Evolutionary conservation across 2,888 invertebrate genomes (phyloP), one percentile per base, ranked within the genome.

Genomic region (Drosophila lacicola): DNA sequence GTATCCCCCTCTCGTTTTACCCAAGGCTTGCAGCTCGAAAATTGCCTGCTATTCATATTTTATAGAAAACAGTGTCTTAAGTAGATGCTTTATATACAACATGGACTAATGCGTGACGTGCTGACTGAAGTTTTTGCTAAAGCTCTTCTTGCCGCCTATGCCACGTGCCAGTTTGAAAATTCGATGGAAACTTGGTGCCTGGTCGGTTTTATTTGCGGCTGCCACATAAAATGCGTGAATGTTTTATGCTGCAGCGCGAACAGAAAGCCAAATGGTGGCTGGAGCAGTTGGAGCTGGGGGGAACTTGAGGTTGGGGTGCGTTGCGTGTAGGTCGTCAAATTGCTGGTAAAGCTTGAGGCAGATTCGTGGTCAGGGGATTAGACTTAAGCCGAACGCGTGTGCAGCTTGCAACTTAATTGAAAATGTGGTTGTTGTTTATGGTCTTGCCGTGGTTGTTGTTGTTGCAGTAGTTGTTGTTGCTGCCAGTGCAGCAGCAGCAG

Each of bases 401-500:
- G 66, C 77, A 66, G 61, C 54, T 44, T 67, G 76, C 70, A 80
- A 74, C 65, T 72, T 81, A 79, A 84, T 79, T 83, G 79, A 83
- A 86, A 86, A 70, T 73, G 67, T 64, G 68, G 61, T 65, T 63
- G 63, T 65, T 39, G 46, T 19, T 64, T 9, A 19, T 14, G 34
- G 13, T 5, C 21, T 13, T 39, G 47, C 53, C 19, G 33, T n/a
- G 11, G 19, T 14, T 8, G 36, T 13, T 8, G 6, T 25, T 9
- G 17, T 21, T 36, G 34, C 53, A 8, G 36, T 47, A 39, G 51
- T 36, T 49, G 37, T 37, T 37, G 47, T 11, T 17, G 17, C 2
- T 17, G 17, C 17, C 17, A 17, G 17, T 17, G 17, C 17, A 17
- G 1, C 54, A 47, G 29, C 51, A 57, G 17, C 44, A 19, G 54